Base-by-base conservation (phyloP, 2,113 vertebrate genomes). In the Zosterops borbonicus region DNA sequence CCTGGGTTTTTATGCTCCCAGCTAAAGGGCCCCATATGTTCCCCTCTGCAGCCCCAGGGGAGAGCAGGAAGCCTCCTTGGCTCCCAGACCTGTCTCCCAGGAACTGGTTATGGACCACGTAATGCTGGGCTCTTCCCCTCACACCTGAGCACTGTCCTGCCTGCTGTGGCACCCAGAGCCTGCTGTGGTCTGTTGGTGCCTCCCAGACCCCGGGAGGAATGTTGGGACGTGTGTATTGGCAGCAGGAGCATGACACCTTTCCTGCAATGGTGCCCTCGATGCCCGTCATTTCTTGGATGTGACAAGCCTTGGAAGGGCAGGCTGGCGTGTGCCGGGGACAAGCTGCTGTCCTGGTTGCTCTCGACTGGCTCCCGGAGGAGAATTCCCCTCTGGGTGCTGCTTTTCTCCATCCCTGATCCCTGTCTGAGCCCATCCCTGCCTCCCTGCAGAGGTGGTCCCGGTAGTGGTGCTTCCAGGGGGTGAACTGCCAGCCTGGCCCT, bases 1-100 rank as follows among this genome's bases (percentile, higher is more conserved):
- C 14, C 5, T 31, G 83, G 67, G 64, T 91, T 96, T 94, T 88
- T 90, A 3, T 94, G 92, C 95, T 94, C 55, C 81, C 82, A 90
- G 84, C 73, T 92, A 91, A 92, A 56, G 11, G 75, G 64, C 88
- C 92, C 93, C 84, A 64, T 56, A 67, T 94, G 95, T 64, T 92
- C 42, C 41, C 19, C 44, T 1, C 60, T 28, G 63, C 59, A 74
- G 85, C 47, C 85, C 1, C 0, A 44, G 70, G 41, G 55, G 49
- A 4, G 44, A 56, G 58, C 59, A 65, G 71, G 89, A 25, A 41
- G 18, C 27, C 20, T 31, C 2, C 3, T 7, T 35, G 60, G 73
- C 41, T 27, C 55, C 4, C 0, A 20, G 50, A 14, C 2, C 21
- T 2, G 41, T n/a, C 35, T 49, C 23, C 1, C 4, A 41, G 62